Base-by-base conservation (phyloP, 2,797 vertebrate genomes). In the Coilia nasus region DNA sequence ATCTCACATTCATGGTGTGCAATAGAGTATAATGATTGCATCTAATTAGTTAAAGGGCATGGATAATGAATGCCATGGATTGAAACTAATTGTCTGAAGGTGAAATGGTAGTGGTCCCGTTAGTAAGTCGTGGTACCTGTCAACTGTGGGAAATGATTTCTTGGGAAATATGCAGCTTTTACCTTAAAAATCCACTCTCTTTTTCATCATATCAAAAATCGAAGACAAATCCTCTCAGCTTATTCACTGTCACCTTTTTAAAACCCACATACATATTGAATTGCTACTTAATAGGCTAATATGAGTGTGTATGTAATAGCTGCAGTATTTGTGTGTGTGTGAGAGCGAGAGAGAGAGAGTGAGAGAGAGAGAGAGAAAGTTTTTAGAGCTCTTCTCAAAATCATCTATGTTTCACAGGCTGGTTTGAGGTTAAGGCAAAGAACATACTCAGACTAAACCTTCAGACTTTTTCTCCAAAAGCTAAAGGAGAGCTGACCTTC, bases 61-160 rank as follows among this genome's bases (percentile, higher is more conserved):
- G 21, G 71, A 44, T 78, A 44, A 21, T 78, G 35, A 44, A 41
- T 44, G 28, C 25, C 28, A 71, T 6, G 41, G 17, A 41, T 41
- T 78, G 71, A 41, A 75, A 75, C 31, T 78, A 44, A 78, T 78
- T 78, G 71, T 23, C n/a, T 64, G 23, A 64, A 11, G 60, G 17
- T 78, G 35, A 44, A 78, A 44, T 78, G 31, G 35, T 31, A 44
- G 15, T 7, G 17, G 71, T 10, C 35, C 35, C 9, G 14, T 14
- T 54, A 54, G 50, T 54, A 7, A 54, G 50, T 54, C 7, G 7
- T 54, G 1, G 7, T 54, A 54, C 9, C 14, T 54, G 50, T 54
- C 50, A 54, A 14, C 50, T 9, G 4, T 47, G 46, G 10, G 46
- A 3, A 47, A 10, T 54, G 50, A 54, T 64, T 23, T 11, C 60